These are phyloP conservation scores for Hexactinellida sp. DNA, from an alignment of 37 sponge, comb jelly and placozoan genomes.

Conservation along the genomic window DNA sequence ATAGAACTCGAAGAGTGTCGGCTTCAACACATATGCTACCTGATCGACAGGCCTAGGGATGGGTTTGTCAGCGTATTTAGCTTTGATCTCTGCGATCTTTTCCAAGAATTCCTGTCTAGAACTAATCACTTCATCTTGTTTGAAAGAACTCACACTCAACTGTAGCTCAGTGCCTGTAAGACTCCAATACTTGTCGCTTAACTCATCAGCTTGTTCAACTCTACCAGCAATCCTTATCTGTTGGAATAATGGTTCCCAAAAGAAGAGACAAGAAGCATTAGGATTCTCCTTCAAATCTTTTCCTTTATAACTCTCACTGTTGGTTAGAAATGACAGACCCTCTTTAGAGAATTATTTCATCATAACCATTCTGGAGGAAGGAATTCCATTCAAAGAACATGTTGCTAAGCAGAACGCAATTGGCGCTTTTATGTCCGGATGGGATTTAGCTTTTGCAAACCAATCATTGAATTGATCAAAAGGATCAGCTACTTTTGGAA, in stretches of 20 bases:
- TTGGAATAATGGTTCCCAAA: not conserved
- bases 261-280: not conserved
- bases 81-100: not conserved
- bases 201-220: not conserved
- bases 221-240: not conserved
- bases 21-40: not conserved
- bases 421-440: not conserved
- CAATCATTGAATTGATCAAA: not conserved
- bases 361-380: not conserved
- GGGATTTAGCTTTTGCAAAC: not conserved
- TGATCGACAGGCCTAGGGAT: not conserved
- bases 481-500: not conserved
- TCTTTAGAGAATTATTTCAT: not conserved
- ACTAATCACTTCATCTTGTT: not conserved
- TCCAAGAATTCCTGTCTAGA: not conserved
- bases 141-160: not conserved
- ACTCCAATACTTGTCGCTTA: not conserved
- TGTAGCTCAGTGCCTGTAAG: not conserved
- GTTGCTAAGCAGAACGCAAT: not conserved
- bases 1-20: not conserved
- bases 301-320: not conserved
- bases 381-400: not conserved
- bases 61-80: not conserved
- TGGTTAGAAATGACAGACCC: not conserved
- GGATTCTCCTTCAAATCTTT: not conserved